These are phyloP conservation scores for Centropristis striata DNA, from an alignment of 2,113 vertebrate species.

Conservation along the genomic window DNA sequence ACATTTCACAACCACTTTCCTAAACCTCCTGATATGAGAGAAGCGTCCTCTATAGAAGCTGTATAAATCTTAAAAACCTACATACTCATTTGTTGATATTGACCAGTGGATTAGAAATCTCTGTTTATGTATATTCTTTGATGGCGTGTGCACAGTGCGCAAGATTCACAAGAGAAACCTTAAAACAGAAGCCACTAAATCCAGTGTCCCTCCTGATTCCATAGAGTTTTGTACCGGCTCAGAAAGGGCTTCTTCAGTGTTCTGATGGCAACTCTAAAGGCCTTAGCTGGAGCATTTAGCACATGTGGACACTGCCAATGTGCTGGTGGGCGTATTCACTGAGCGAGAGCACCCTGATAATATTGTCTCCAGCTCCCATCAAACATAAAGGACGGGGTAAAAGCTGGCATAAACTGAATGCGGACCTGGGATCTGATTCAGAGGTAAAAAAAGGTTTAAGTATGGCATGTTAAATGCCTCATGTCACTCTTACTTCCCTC, in stretches of 20 bases:
- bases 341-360: slow-evolving; percentile 69
- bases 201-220: slow-evolving; percentile 70
- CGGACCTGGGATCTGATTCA: slow-evolving; percentile 83
- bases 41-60: slow-evolving; percentile 46
- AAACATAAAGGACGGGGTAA: slow-evolving; percentile 74
- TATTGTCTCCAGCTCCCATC: slow-evolving; percentile 77
- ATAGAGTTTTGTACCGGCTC: slow-evolving; percentile 61
- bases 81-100: slow-evolving; percentile 59
- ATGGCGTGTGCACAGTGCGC: slow-evolving; percentile 29
- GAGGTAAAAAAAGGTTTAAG: slow-evolving; percentile 78
- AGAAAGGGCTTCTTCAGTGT: slow-evolving; percentile 58
- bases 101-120: slow-evolving; percentile 76
- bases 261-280: slow-evolving; percentile 71
- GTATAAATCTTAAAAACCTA: slow-evolving; percentile 65
- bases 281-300: slow-evolving; percentile 73
- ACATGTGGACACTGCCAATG: slow-evolving; percentile 78
- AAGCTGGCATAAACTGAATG: slow-evolving; percentile 78
- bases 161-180: slow-evolving; percentile 52
- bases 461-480: slow-evolving; percentile 72
- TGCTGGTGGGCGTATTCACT: slow-evolving; percentile 79
- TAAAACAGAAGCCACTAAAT: slow-evolving; percentile 68
- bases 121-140: slow-evolving; percentile 58
- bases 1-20: slow-evolving; percentile 50
- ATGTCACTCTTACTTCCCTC: slow-evolving; percentile 77
- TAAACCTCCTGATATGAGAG: slow-evolving; percentile 55